These are phyloP conservation scores for Mastigias papua DNA, from an alignment of 30 jellyfish, hydroid and myxozoan genomes.

Conservation along the genomic window DNA sequence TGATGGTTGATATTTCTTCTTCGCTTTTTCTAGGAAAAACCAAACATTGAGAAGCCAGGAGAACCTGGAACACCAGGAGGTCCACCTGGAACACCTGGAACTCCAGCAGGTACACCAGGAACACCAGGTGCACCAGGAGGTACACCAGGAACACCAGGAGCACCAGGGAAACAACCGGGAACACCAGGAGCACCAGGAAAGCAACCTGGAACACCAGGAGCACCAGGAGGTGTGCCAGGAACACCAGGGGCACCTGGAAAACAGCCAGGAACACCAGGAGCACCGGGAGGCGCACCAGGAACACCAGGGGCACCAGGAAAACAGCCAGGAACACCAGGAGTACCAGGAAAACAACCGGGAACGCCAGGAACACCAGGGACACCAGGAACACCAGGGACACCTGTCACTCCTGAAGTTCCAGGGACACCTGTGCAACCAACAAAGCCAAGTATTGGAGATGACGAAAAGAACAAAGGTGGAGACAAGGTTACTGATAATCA, in stretches of 20 bases:
- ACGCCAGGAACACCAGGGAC: conserved; percentile 63
- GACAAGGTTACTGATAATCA: conserved; percentile 66
- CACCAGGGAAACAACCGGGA: conserved; percentile 60
- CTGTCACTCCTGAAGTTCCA: conserved; percentile 43
- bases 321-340: conserved; percentile 58
- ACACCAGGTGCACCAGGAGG: conserved; percentile 72
- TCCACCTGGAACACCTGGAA: conserved; percentile 37
- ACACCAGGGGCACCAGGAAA: conserved; percentile 60
- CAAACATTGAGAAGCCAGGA: conserved; percentile 65
- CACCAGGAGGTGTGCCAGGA: conserved; percentile 54
- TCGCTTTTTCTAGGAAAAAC: conserved; percentile 56
- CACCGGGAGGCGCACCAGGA: conserved; percentile 61
- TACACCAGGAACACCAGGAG: conserved; percentile 42
- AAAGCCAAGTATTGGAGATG: conserved; percentile 55
- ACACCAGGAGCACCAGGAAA: conserved; percentile 64
- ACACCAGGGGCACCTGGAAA: conserved; percentile 66
- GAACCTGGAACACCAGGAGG: conserved; percentile 65
- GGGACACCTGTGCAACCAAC: conserved; percentile 57
- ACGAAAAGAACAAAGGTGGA: conserved; percentile 78
- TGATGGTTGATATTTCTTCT: too few relatives aligned
- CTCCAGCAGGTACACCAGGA: conserved; percentile 61
- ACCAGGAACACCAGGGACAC: conserved; percentile 34
- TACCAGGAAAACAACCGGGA: conserved; percentile 50
- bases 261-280: conserved; percentile 66
- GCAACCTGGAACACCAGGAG: conserved; percentile 55